Evolutionary conservation across 2,797 vertebrate species (phyloP).

Genomic region (Urosaurus nigricauda): DNA sequence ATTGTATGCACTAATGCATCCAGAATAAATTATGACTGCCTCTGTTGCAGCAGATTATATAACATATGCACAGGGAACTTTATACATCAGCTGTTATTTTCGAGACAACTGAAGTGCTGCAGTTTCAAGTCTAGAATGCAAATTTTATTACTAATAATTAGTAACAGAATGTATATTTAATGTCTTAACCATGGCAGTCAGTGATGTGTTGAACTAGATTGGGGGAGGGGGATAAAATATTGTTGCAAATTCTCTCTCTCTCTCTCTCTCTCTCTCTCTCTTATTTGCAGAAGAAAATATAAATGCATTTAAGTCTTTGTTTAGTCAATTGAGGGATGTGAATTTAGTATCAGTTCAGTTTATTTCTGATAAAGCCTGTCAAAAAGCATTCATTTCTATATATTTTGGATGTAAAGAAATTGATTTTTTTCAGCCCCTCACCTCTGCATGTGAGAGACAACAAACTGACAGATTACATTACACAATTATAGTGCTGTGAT

Average conservation of each 20-base stretch:
- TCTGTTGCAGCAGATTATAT: constrained; percentile 44
- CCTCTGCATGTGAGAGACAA: not conserved
- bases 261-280: too few species aligned
- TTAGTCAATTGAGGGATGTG: too few species aligned
- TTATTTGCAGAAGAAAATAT: not conserved
- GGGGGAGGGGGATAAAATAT: not conserved
- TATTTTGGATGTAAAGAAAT: not conserved
- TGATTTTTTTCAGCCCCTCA: not conserved
- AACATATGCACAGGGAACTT: not conserved
- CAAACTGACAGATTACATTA: not conserved
- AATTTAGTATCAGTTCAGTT: not conserved
- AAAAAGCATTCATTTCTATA: not conserved
- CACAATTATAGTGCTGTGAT: too few species aligned
- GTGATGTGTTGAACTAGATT: not conserved
- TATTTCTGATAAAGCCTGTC: not conserved
- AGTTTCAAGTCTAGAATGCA: constrained; percentile 9
- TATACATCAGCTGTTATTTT: constrained; percentile 38
- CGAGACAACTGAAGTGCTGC: constrained; percentile 30
- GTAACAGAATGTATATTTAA: constrained; percentile 8
- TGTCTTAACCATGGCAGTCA: not conserved
- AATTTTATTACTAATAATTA: constrained; percentile 12
- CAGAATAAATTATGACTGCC: constrained; percentile 30
- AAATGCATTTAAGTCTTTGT: not conserved
- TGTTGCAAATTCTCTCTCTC: not conserved
- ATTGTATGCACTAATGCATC: constrained; percentile 32